Conservation (phyloP, 1,140 invertebrate genomes). For the Pseudomyrmex sp. region DNA sequence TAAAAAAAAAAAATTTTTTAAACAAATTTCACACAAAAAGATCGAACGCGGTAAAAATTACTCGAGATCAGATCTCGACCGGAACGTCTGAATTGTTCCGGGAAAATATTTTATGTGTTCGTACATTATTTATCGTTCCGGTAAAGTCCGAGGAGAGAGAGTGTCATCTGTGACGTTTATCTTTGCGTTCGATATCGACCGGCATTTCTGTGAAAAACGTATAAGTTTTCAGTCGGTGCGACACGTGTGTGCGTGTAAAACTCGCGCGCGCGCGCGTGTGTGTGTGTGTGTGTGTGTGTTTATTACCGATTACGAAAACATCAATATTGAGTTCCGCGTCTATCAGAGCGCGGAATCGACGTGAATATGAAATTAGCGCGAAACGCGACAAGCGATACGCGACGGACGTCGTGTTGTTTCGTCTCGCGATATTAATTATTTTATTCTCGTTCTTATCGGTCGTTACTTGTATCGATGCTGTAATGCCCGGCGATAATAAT, state of each 20-base stretch:
- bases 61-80: not conserved
- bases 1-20: not conserved
- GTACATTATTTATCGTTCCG: not conserved
- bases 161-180: conserved; percentile 22
- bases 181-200: conserved; percentile 37
- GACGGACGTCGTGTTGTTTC: not conserved
- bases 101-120: not conserved
- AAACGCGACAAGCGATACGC: not conserved
- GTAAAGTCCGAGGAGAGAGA: not conserved
- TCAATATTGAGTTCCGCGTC: conserved; percentile 7
- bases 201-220: conserved; percentile 28
- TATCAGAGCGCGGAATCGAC: not conserved
- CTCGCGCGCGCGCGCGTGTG: not conserved
- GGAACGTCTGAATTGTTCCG: not conserved
- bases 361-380: no score
- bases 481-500: not conserved
- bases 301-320: not conserved
- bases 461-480: conserved; percentile 2
- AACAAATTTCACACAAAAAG: not conserved
- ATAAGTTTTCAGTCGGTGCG: not conserved
- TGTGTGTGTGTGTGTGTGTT: not conserved
- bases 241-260: conserved; percentile 5
- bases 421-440: conserved; percentile 9
- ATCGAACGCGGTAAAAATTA: not conserved
- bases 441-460: conserved; percentile 29